Percentiles rank a stretch among this genome's conserved stretches.
Conservation (phyloP, 2,888 invertebrate genomes). For the Laothoe populi region DNA sequence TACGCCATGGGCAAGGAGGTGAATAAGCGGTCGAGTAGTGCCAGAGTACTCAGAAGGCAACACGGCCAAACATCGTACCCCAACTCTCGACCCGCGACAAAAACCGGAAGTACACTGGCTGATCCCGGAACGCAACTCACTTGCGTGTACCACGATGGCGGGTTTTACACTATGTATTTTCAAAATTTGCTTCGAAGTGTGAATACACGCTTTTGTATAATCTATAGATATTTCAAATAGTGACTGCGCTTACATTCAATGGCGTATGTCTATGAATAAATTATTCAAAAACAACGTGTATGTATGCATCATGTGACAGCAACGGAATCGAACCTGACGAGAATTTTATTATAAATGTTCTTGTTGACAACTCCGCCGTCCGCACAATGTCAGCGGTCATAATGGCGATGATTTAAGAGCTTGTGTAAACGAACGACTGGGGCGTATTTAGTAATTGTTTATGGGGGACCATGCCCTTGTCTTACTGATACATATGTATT, state of each 20-base stretch:
- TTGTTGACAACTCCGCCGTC: conserved; percentile 15
- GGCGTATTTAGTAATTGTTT: not conserved
- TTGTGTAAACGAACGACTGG: not conserved
- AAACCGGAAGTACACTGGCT: too few relatives aligned
- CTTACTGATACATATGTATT: too few relatives aligned
- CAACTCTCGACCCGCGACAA: too few relatives aligned
- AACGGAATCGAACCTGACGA: conserved; percentile 5
- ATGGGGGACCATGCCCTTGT: not conserved
- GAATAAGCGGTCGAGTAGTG: too few relatives aligned
- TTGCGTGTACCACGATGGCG: too few relatives aligned
- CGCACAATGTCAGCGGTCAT: not conserved
- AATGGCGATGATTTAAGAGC: conserved; percentile 1
- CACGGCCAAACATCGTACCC: too few relatives aligned
- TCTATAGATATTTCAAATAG: not conserved
- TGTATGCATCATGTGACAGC: conserved; percentile 9
- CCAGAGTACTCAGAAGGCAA: too few relatives aligned
- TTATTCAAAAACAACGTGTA: conserved; percentile 15
- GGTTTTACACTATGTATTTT: too few relatives aligned
- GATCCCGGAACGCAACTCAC: too few relatives aligned
- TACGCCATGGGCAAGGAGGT: too few relatives aligned
- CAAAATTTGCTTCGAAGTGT: too few relatives aligned
- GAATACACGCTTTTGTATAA: not conserved
- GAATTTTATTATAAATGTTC: not conserved
- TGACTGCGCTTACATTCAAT: not conserved
- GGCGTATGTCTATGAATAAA: not conserved